These are phyloP conservation scores for Gari tellinella DNA, from an alignment of 2,888 invertebrate species.

Conservation along the genomic window DNA sequence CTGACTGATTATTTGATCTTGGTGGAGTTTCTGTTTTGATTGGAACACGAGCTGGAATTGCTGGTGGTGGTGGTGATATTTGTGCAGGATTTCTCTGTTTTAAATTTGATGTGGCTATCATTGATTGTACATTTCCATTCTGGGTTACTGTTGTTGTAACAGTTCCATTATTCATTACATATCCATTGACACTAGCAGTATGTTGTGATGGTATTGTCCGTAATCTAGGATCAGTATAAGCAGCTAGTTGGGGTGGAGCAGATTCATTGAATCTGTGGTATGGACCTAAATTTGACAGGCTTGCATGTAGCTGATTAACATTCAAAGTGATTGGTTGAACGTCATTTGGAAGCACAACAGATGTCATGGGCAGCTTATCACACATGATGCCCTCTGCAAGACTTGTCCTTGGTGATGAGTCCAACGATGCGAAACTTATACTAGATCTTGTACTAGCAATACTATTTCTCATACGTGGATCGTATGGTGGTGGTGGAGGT, in stretches of 20 bases:
- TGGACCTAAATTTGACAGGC: slow-evolving; percentile 48
- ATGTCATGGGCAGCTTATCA: slow-evolving; percentile 83
- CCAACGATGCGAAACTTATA: slow-evolving; percentile 84
- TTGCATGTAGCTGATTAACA: slow-evolving; percentile 55
- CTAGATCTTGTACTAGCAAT: slow-evolving; percentile 79
- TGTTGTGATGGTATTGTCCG: slow-evolving; percentile 67
- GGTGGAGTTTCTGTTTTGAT: slow-evolving; percentile 65
- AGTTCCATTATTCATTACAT: slow-evolving; percentile 29
- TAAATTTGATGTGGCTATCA: slow-evolving; percentile 46
- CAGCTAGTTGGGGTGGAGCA: slow-evolving; percentile 66
- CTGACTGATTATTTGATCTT: slow-evolving; percentile 62
- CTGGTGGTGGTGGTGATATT: slow-evolving; percentile 67
- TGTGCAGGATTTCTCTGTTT: slow-evolving; percentile 41
- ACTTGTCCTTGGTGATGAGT: slow-evolving; percentile 84
- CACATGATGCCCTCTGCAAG: slow-evolving; percentile 74
- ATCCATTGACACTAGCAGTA: slow-evolving; percentile 53
- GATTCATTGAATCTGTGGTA: slow-evolving; percentile 77
- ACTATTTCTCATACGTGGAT: slow-evolving; percentile 72
- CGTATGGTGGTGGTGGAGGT: slow-evolving; percentile 73
- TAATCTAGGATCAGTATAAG: slow-evolving; percentile 71
- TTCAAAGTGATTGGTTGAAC: slow-evolving; percentile 49
- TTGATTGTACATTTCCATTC: slow-evolving; percentile 45
- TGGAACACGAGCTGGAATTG: slow-evolving; percentile 73
- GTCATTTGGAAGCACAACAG: slow-evolving; percentile 79
- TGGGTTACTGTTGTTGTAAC: slow-evolving; percentile 30